Evolutionary conservation across 2,888 invertebrate species (phyloP).

Genomic region (Eupithecia pulchellata): DNA sequence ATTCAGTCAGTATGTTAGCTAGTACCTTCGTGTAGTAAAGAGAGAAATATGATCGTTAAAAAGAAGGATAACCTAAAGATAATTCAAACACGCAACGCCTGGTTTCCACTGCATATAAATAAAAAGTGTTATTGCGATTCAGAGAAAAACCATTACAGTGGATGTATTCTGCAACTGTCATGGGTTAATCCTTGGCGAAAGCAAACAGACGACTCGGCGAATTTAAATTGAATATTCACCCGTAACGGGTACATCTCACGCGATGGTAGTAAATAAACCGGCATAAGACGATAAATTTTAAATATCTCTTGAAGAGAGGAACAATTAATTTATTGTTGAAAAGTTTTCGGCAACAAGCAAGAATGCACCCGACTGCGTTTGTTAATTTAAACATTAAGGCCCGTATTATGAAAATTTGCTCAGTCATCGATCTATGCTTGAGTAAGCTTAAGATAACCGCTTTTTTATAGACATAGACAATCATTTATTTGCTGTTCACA

Average conservation of each 20-base stretch:
- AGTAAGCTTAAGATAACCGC: too few species aligned
- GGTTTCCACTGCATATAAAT: conserved; percentile 7
- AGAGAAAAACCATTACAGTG: conserved; percentile 17
- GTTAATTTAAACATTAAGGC: neutral
- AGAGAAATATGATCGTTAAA: neutral
- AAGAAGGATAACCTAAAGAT: neutral
- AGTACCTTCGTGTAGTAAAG: too few species aligned
- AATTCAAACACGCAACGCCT: conserved; percentile 19
- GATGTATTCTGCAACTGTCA: conserved; percentile 7
- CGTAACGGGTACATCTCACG: neutral
- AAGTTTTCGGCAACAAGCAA: neutral
- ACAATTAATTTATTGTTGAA: neutral
- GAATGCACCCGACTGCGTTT: neutral
- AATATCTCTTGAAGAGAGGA: neutral
- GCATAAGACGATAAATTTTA: neutral
- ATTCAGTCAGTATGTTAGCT: too few species aligned
- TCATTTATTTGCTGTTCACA: too few species aligned
- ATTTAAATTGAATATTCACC: conserved; percentile 1
- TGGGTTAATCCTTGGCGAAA: conserved; percentile 6
- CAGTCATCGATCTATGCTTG: neutral
- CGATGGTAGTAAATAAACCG: neutral
- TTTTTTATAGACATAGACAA: too few species aligned
- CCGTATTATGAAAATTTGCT: neutral
- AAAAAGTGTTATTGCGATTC: neutral
- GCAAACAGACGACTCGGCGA: neutral